Conservation (phyloP, 2,888 invertebrate genomes). For the Dendrolimus pini region DNA sequence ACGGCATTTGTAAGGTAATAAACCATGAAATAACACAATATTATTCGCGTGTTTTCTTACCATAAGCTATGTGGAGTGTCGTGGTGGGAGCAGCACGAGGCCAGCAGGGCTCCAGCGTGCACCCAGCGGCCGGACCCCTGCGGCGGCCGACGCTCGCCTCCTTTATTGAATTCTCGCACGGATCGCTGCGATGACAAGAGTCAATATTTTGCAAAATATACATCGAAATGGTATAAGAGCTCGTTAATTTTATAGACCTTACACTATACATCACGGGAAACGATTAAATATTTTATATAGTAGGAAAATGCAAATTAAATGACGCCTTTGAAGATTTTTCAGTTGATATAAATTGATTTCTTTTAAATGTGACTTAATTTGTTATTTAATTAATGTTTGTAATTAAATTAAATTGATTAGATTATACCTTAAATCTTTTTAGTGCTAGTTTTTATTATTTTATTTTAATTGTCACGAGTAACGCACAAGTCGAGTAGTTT, state of each 20-base stretch:
- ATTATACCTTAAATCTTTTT: too few species aligned
- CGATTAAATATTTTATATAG: too few species aligned
- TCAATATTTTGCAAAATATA: slow-evolving; percentile 34
- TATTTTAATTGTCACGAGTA: too few species aligned
- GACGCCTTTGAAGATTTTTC: too few species aligned
- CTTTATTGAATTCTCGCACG: slow-evolving; percentile 66
- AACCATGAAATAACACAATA: slow-evolving; percentile 8
- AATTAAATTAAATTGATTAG: too few species aligned
- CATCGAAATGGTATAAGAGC: slow-evolving; percentile 10
- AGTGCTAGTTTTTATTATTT: too few species aligned
- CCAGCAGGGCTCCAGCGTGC: slow-evolving; percentile 41
- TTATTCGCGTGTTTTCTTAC: slow-evolving; percentile 60
- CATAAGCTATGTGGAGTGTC: slow-evolving; percentile 46
- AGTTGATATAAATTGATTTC: neutral
- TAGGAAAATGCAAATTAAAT: too few species aligned
- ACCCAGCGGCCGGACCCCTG: slow-evolving; percentile 56
- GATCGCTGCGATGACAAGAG: slow-evolving; percentile 36
- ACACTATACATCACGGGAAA: slow-evolving; percentile 5
- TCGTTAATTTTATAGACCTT: slow-evolving; percentile 21
- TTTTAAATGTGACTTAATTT: neutral
- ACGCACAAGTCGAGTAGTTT: too few species aligned
- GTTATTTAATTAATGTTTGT: too few species aligned
- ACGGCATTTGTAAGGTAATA: neutral
- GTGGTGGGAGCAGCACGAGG: slow-evolving; percentile 40
- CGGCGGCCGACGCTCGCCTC: slow-evolving; percentile 26